Evolutionary conservation across 2,113 vertebrate genomes (phyloP).

Genomic region (Taxidea taxus): DNA sequence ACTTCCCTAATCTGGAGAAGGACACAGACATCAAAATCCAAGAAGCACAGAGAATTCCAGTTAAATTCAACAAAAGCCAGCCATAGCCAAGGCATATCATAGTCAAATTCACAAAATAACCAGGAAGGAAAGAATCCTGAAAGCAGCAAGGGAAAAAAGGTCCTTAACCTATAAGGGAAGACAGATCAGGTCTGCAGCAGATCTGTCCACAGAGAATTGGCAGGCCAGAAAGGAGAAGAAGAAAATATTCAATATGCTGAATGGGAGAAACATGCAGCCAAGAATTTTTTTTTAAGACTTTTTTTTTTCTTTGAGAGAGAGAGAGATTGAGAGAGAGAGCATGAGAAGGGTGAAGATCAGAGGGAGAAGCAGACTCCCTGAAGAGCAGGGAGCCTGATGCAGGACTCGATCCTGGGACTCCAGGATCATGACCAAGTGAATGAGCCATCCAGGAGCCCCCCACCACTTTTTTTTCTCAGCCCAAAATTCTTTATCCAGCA

Average conservation of each 20-base stretch:
- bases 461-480: too few species aligned
- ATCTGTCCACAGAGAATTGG: background rate
- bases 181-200: background rate
- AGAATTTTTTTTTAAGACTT: background rate
- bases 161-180: background rate
- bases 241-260: background rate
- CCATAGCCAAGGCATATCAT: background rate
- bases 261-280: background rate
- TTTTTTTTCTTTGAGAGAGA: too few species aligned
- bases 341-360: too few species aligned
- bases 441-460: too few species aligned
- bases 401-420: too few species aligned
- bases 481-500: background rate
- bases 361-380: too few species aligned
- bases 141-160: background rate
- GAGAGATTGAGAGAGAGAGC: too few species aligned
- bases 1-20: background rate
- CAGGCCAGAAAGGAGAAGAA: background rate
- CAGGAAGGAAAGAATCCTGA: background rate
- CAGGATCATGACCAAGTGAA: too few species aligned
- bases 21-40: background rate
- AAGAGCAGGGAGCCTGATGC: too few species aligned
- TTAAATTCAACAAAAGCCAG: background rate
- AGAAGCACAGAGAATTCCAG: background rate
- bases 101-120: background rate